These are phyloP conservation scores for Patella pellucida DNA, from an alignment of 2,888 invertebrate genomes.

Conservation along the genomic window DNA sequence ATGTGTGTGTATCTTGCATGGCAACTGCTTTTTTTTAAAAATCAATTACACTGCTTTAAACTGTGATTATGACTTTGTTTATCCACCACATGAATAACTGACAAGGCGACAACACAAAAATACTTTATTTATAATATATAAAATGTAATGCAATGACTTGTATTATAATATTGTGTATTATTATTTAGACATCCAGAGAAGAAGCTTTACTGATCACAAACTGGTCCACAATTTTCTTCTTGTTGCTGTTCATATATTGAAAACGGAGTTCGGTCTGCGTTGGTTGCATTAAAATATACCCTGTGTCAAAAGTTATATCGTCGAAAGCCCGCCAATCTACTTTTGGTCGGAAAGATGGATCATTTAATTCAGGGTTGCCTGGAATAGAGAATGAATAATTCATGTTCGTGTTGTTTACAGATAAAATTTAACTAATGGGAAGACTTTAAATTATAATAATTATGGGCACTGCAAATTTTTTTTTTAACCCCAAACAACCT, in stretches of 20 bases:
- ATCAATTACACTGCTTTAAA: too few species aligned
- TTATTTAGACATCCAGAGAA: background rate
- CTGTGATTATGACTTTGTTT: too few species aligned
- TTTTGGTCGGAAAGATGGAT: slow-evolving; percentile 26
- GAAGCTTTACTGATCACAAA: slow-evolving; percentile 25
- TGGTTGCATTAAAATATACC: slow-evolving; percentile 33
- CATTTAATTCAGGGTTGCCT: slow-evolving; percentile 37
- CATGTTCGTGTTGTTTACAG: too few species aligned
- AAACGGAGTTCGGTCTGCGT: slow-evolving; percentile 24
- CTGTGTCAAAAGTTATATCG: slow-evolving; percentile 25
- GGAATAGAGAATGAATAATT: slow-evolving; percentile 8
- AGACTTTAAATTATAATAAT: too few species aligned
- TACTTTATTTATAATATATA: too few species aligned
- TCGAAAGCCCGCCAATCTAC: slow-evolving; percentile 32
- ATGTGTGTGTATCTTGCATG: too few species aligned
- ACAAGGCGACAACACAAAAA: too few species aligned
- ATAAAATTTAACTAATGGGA: too few species aligned
- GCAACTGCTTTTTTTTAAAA: too few species aligned
- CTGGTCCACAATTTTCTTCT: slow-evolving; percentile 26
- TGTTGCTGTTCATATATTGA: slow-evolving; percentile 32
- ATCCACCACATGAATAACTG: too few species aligned
- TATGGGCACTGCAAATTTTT: too few species aligned
- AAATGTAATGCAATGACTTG: background rate
- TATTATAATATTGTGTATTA: background rate
- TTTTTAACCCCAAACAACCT: too few species aligned